phyloP scores from a whole-genome alignment of 23 tunicate species.

The Styela clava region DNA sequence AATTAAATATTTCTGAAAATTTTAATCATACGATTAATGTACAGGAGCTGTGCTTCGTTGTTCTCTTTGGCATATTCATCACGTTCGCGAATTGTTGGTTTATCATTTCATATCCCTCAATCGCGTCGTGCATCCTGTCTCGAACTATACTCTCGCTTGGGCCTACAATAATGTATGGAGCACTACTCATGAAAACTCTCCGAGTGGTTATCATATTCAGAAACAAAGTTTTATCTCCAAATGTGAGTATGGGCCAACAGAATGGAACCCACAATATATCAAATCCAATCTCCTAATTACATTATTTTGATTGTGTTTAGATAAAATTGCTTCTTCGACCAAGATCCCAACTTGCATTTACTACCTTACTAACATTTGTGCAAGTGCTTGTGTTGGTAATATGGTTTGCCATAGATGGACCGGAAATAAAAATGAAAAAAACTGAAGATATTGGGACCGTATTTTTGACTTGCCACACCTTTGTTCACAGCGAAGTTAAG shows the following conservation, averaged over 20 bases:
- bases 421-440: slow-evolving; percentile 15
- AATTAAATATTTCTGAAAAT: no score
- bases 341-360: slow-evolving; percentile 35
- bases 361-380: slow-evolving; percentile 27
- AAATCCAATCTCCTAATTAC: no score
- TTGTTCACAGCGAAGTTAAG: not conserved
- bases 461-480: slow-evolving; percentile 27
- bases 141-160: slow-evolving; percentile 40
- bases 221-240: slow-evolving; percentile 14
- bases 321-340: slow-evolving; percentile 42
- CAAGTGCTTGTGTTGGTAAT: slow-evolving; percentile 44
- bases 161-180: slow-evolving; percentile 52
- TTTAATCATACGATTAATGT: not conserved
- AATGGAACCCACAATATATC: no score
- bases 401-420: slow-evolving; percentile 40
- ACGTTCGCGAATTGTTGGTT: not conserved
- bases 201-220: slow-evolving; percentile 59
- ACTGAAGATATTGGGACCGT: slow-evolving; percentile 8
- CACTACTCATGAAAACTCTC: slow-evolving; percentile 56
- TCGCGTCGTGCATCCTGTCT: not conserved
- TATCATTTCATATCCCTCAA: not conserved
- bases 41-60: slow-evolving; percentile 46
- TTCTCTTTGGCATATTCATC: slow-evolving; percentile 20
- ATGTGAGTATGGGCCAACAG: slow-evolving; percentile 8
- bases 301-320: slow-evolving; percentile 23